A percentile compares a stretch with the other conserved stretches of the same genome.
Evolutionary conservation across 1,140 invertebrate genomes (phyloP).

Genomic region (Bombus affinis): DNA sequence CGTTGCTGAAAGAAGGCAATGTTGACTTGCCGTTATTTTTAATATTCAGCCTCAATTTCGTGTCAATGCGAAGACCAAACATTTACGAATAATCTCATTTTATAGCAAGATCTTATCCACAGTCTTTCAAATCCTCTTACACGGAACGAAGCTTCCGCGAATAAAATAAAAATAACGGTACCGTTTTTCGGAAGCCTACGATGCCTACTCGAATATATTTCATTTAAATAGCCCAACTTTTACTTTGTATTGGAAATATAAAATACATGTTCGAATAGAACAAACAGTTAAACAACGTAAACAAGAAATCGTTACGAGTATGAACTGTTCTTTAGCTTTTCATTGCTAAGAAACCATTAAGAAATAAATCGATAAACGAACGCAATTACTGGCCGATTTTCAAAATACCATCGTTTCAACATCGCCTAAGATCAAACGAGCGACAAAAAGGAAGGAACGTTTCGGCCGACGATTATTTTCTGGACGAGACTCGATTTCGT

Average conservation of each 20-base stretch:
- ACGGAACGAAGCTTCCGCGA: background rate
- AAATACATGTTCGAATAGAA: too few relatives aligned
- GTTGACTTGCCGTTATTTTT: too few relatives aligned
- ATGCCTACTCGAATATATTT: too few relatives aligned
- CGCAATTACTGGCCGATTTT: background rate
- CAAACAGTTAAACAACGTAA: too few relatives aligned
- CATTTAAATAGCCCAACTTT: fast-evolving
- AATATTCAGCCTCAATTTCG: background rate
- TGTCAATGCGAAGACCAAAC: background rate
- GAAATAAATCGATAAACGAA: background rate
- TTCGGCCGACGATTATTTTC: conserved; percentile 1
- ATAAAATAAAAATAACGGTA: background rate
- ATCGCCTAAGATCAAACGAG: background rate
- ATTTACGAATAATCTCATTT: too few relatives aligned
- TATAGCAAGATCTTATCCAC: background rate
- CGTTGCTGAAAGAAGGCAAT: background rate
- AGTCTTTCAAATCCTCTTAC: too few relatives aligned
- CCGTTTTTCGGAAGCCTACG: too few relatives aligned
- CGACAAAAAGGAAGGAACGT: background rate
- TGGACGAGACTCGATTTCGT: background rate
- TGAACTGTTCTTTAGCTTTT: background rate
- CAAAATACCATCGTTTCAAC: background rate
- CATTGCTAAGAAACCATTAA: fast-evolving
- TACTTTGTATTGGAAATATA: background rate
- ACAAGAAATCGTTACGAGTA: too few relatives aligned